These are phyloP conservation scores for Zaprionus nigranus DNA, from an alignment of 1,140 invertebrate species.

Conservation along the genomic window DNA sequence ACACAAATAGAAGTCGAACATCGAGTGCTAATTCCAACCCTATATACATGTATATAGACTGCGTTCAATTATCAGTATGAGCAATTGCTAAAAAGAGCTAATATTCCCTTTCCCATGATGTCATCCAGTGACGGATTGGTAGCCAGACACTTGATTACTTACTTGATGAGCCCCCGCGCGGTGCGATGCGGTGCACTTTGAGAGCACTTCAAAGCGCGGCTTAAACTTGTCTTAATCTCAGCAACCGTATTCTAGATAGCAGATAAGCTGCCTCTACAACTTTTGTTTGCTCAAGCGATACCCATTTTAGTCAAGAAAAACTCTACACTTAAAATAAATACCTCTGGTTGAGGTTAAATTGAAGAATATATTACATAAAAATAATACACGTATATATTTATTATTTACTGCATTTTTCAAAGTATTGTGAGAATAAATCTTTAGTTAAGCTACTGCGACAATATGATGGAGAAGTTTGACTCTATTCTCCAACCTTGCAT, in stretches of 20 bases:
- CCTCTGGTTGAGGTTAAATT: neutral
- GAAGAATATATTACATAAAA: neutral
- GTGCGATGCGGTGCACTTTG: neutral
- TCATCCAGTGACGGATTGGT: neutral
- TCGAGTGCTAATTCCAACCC: neutral
- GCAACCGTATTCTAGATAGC: neutral
- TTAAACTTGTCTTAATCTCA: neutral
- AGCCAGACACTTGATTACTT: neutral
- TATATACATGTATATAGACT: no score
- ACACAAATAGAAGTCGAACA: neutral
- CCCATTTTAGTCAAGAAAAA: neutral
- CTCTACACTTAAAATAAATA: neutral
- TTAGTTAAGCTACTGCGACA: neutral
- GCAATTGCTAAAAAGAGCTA: constrained; percentile 2
- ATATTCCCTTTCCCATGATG: neutral
- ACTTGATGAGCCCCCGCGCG: neutral
- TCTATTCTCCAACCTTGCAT: neutral
- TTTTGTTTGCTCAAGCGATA: neutral
- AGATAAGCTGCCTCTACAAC: neutral
- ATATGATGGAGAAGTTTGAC: neutral
- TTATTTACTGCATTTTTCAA: neutral
- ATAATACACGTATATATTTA: neutral
- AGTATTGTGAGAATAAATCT: neutral
- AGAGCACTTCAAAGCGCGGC: neutral
- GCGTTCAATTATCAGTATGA: neutral